Evolutionary conservation across 2,888 invertebrate genomes (phyloP), one percentile per base, ranked within the genome.

Genomic region (Nymphalis urticae): DNA sequence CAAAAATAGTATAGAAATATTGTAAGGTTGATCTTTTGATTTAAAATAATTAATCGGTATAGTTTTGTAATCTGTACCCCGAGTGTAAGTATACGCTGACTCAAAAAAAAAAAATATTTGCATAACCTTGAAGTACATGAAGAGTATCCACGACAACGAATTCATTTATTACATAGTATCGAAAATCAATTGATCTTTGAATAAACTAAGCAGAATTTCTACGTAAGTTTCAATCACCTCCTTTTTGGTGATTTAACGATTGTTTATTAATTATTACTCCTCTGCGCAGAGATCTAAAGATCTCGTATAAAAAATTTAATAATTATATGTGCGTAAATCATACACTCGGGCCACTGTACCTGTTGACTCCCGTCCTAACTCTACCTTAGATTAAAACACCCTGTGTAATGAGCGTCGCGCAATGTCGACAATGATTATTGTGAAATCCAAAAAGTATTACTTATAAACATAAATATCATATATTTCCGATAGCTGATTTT

Each of bases 341-440:
- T 60, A 63, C 66, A 59, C 48, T 70, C 73, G 69, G 72, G 73
- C 72, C 75, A 74, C 71, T 42, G 42, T 42, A 42, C 42, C 42
- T 42, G 73, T 77, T 74, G 74, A 72, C 69, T 73, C 71, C 85
- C 82, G 75, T 83, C 86, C 89, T 90, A 89, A 88, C 80, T 83
- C 90, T 92, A 92, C 83, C 91, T 90, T 91, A 92, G 84, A 86
- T 88, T 87, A 87, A 87, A 88, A 87, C 89, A 92, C 92, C 92
- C 92, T 92, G 92, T 92, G 89, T 85, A 83, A 78, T 81, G 78
- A 82, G 78, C 79, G 79, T 80, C 80, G 75, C 76, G 75, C 75
- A 75, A 76, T 78, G 77, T 75, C 73, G 74, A 75, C 78, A 75
- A 76, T 69, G 64, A 62, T 69, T 64, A 42, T 69, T 62, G 65